Base-by-base conservation (phyloP, 2,113 vertebrate species). In the Ardeotis arabs region DNA sequence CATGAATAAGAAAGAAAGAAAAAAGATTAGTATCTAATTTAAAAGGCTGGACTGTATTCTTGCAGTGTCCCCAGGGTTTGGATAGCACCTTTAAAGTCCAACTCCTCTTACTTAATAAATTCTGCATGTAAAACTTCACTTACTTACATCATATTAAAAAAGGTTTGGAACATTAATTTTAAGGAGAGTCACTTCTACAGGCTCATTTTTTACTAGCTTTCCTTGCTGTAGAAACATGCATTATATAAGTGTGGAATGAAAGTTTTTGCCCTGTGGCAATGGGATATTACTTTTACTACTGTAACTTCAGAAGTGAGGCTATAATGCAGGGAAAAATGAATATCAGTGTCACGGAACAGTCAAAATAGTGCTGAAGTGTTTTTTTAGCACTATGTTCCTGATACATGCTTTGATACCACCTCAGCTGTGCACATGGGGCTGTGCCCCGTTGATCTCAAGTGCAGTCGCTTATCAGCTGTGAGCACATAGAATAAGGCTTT, bases 201-300 rank as follows among this genome's bases (percentile, higher is more conserved):
- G 69, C 80, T 96, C 85, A 85, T 96, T 97, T 97, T 94, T 96
- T 88, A 86, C 79, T 88, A 91, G 79, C 70, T 90, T 90, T 79
- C 74, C 44, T n/a, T 69, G n/a, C 88, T 64, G 25, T 44, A 59
- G 76, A 68, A 87, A 82, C 41, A 24, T 17, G 47, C 28, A 16
- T 82, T 90, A 68, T 64, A 6, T 24, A 45, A 69, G 37, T 41
- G 22, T 49, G 81, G 41, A 95, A 97, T 90, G 80, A 53, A 94
- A 85, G 64, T 37, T 84, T 96, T 95, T 94, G 64, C 86, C 95
- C 79, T 66, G 39, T 91, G 93, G 90, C 87, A 79, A 75, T 1
- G 35, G 60, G 56, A 69, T 89, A 88, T 91, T 94, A 64, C 79
- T 84, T 97, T 96, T 89, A 92, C 67, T 89, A 13, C 75, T 90